phyloP scores from a whole-genome alignment of 2,797 vertebrate species.

The Moxostoma hubbsi region DNA sequence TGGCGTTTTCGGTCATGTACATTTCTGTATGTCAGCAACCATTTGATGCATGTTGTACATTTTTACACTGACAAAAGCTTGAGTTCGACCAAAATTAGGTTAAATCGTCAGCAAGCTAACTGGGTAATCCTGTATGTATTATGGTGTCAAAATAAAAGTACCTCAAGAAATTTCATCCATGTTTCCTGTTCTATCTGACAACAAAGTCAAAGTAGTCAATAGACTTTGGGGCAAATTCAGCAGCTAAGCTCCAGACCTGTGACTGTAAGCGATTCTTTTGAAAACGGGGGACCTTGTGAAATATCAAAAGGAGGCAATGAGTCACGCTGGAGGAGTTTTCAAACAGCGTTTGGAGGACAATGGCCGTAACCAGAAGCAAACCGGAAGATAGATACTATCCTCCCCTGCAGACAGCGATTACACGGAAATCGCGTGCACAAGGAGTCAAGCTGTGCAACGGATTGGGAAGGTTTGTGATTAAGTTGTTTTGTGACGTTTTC shows the following conservation, averaged over 20 bases:
- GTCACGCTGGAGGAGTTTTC: not conserved
- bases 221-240: conserved; percentile 23
- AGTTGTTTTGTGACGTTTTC: not conserved
- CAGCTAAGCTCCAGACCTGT: conserved; percentile 5
- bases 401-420: not conserved
- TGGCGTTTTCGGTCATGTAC: no score
- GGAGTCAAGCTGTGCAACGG: not conserved
- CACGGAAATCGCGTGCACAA: not conserved
- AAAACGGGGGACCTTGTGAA: conserved; percentile 22
- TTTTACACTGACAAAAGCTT: no score
- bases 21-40: no score
- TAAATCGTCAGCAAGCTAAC: no score
- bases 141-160: no score
- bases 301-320: conserved; percentile 22
- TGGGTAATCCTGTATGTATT: no score
- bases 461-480: conserved; percentile 35
- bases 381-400: not conserved
- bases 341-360: conserved; percentile 1
- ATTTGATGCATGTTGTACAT: no score
- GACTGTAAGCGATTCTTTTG: conserved; percentile 13
- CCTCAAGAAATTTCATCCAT: no score
- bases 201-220: not conserved
- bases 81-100: no score
- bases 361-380: conserved; percentile 28
- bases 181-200: no score